A percentile compares a stretch with the other conserved stretches of the same genome.
Evolutionary conservation across 2,113 vertebrate genomes (phyloP).

Genomic region (Alligator mississippiensis): DNA sequence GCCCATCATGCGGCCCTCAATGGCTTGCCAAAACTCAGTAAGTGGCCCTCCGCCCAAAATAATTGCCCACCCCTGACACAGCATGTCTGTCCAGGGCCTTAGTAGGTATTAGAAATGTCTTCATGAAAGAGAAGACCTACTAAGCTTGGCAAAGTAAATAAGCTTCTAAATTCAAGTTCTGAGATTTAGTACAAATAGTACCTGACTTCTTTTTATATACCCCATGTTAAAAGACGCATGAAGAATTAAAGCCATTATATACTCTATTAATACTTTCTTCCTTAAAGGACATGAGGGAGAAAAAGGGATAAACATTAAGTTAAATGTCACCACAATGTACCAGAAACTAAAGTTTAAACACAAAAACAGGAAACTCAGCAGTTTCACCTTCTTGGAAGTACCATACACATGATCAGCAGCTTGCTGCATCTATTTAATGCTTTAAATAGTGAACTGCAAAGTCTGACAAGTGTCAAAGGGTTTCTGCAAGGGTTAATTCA

Average conservation of each 20-base stretch:
- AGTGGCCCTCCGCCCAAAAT: too few species aligned
- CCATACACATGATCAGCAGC: too few species aligned
- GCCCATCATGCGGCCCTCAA: too few species aligned
- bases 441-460: too few species aligned
- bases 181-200: not conserved
- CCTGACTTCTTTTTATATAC: not conserved
- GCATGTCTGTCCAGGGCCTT: too few species aligned
- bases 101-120: not conserved
- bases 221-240: not conserved
- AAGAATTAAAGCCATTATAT: not conserved
- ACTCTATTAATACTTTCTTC: not conserved
- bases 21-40: too few species aligned
- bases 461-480: too few species aligned
- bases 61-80: too few species aligned
- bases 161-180: not conserved
- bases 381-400: not conserved
- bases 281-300: not conserved
- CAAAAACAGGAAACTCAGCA: not conserved
- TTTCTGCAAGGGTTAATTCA: too few species aligned
- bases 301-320: not conserved
- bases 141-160: not conserved
- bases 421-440: too few species aligned
- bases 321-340: not conserved
- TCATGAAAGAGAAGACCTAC: fast-evolving
- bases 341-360: not conserved